phyloP scores from a whole-genome alignment of 1,140 invertebrate genomes.

The Notospermus geniculatus region DNA sequence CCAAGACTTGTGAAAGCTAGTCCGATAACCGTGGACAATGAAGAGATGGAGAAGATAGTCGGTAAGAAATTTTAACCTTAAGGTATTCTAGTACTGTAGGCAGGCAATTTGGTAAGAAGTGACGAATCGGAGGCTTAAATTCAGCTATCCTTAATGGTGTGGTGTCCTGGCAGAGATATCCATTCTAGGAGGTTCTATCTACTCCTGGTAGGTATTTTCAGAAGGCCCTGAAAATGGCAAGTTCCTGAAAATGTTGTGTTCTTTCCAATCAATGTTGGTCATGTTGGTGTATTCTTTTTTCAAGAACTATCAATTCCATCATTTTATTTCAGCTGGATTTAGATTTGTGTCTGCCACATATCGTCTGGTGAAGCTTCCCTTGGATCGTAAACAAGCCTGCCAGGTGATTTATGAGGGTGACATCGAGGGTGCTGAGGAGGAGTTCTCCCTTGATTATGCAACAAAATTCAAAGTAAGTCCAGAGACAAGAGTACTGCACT shows the following conservation, averaged over 20 bases:
- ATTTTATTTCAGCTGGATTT: slow-evolving; percentile 31
- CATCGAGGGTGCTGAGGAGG: slow-evolving; percentile 8
- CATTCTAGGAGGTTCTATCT: too few species aligned
- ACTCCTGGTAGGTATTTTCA: too few species aligned
- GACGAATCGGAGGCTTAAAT: too few species aligned
- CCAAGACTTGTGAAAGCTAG: slow-evolving; percentile 37
- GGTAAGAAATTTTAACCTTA: slow-evolving; percentile 6
- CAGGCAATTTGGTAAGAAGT: background rate
- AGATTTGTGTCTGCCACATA: slow-evolving; percentile 26
- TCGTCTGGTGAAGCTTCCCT: slow-evolving; percentile 18
- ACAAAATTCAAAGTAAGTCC: slow-evolving; percentile 16
- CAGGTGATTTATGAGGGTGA: slow-evolving; percentile 13
- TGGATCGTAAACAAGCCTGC: background rate
- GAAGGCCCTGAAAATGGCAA: too few species aligned
- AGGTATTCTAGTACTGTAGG: too few species aligned
- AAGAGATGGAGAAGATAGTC: slow-evolving; percentile 5
- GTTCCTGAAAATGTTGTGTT: too few species aligned
- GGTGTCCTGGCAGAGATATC: too few species aligned
- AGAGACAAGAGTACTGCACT: background rate
- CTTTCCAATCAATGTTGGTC: background rate
- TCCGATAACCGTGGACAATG: slow-evolving; percentile 5
- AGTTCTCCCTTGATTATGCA: slow-evolving; percentile 10
- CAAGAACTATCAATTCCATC: background rate
- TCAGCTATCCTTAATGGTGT: too few species aligned
- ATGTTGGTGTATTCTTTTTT: too few species aligned